Percentiles rank a stretch among this genome's conserved stretches.
These are phyloP conservation scores for Xylota sylvarum DNA, from an alignment of 2,888 invertebrate species.

Conservation along the genomic window DNA sequence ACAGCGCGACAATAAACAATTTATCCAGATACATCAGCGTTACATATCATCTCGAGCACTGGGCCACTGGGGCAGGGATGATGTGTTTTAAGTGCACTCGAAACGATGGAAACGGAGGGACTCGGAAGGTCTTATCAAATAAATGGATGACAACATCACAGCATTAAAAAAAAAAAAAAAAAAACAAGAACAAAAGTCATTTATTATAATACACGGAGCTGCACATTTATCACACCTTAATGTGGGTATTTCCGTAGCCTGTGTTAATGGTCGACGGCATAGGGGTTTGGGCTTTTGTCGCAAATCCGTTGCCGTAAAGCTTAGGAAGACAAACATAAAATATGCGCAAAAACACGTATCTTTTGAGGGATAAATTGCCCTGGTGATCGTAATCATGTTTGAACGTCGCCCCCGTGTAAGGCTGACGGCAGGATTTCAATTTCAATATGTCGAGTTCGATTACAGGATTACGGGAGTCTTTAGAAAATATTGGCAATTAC, in stretches of 20 bases:
- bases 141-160: constrained; percentile 36
- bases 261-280: constrained; percentile 19
- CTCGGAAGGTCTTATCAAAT: constrained; percentile 13
- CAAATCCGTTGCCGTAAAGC: constrained; percentile 27
- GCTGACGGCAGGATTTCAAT: constrained; percentile 29
- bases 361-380: constrained; percentile 6
- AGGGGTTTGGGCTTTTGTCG: not conserved
- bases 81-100: constrained; percentile 5
- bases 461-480: constrained; percentile 30
- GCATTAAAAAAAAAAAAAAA: constrained; percentile 34
- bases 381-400: constrained; percentile 30
- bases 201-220: constrained; percentile 29
- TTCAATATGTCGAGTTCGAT: constrained; percentile 48
- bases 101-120: not conserved
- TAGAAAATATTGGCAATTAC: constrained; percentile 13
- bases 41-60: not conserved
- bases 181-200: constrained; percentile 24
- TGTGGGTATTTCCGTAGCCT: not conserved
- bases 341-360: not conserved
- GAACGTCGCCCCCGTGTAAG: not conserved
- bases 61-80: not conserved
- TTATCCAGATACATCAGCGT: constrained; percentile 31
- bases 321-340: constrained; percentile 3
- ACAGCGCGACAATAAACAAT: constrained; percentile 40
- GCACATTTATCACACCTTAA: constrained; percentile 48